phyloP scores from a whole-genome alignment of 2,113 vertebrate species.

The Sigmodon hispidus region DNA sequence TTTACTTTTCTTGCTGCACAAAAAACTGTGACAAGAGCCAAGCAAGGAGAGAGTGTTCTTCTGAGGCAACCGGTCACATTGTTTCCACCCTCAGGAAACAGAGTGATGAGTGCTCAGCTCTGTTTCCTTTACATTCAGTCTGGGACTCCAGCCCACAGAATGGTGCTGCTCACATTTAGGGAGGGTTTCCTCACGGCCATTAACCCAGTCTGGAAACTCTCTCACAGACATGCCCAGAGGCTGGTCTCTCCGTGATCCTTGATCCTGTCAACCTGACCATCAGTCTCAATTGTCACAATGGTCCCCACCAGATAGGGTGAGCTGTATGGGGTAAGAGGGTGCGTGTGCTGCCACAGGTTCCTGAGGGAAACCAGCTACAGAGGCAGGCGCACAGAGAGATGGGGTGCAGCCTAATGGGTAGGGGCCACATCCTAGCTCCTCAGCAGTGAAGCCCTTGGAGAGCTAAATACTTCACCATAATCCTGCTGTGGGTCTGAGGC shows the following conservation, averaged over 20 bases:
- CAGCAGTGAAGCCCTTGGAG: not conserved
- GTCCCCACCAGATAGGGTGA: not conserved
- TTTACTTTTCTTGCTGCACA: not conserved
- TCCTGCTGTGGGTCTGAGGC: rapidly evolving
- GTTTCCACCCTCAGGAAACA: not conserved
- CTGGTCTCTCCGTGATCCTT: not conserved
- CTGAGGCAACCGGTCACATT: not conserved
- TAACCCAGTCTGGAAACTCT: not conserved
- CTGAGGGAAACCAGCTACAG: not conserved
- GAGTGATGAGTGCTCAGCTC: not conserved
- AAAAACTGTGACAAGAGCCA: not conserved
- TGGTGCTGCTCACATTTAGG: too few species aligned
- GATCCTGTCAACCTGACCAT: not conserved
- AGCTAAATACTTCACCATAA: too few species aligned
- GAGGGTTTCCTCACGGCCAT: too few species aligned
- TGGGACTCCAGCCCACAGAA: not conserved
- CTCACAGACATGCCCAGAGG: not conserved
- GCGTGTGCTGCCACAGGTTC: not conserved
- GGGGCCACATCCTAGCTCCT: not conserved
- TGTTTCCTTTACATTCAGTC: not conserved
- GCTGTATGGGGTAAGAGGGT: not conserved
- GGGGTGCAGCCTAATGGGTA: not conserved
- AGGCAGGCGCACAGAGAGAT: not conserved
- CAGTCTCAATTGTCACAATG: not conserved
- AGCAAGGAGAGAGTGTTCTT: not conserved